Base-by-base conservation (phyloP, 2,113 vertebrate species). In the Pelodiscus sinensis region DNA sequence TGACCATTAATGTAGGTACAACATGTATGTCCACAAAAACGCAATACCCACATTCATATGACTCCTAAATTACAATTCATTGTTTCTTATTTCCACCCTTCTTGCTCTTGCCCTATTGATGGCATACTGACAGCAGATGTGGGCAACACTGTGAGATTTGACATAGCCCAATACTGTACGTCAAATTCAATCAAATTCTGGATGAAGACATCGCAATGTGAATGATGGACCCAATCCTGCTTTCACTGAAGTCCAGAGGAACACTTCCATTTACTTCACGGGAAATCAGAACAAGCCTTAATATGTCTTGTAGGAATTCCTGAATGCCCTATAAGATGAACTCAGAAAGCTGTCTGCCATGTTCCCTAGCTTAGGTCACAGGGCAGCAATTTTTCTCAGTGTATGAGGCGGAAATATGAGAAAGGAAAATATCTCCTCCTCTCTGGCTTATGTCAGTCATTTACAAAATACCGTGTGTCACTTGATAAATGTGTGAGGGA, bases 151-250 rank as follows among this genome's bases (percentile, higher is more conserved):
- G 29, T 52, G 75, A 92, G 94, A 95, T 94, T 90, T 94, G 94
- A 92, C 89, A 96, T 82, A 89, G 87, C 81, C 92, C 91, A 96
- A 92, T 96, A 92, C n/a, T n/a, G n/a, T n/a, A n/a, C 87, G 95
- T 97, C 94, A 96, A 96, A 94, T 95, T 95, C 94, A 96, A 94
- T 88, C 93, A 95, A 95, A 96, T 94, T 90, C 87, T 18, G 78
- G 88, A 83, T 4, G 54, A 84, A 86, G 82, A 92, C 82, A 44
- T 54, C 35, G 16, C 88, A 65, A 56, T n/a, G 35, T 62, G 90
- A 82, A 4, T 0, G 3, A 6, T 0, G 25, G n/a, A 82, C 44
- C 38, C 4, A 21, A 54, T 12, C 1, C 1, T 0, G 13, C 3
- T 6, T 14, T 50, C 80, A 57, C n/a, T 0, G 80, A 52, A 86